Conservation (phyloP, 2,113 vertebrate genomes). For the Pterocles orientalis region DNA sequence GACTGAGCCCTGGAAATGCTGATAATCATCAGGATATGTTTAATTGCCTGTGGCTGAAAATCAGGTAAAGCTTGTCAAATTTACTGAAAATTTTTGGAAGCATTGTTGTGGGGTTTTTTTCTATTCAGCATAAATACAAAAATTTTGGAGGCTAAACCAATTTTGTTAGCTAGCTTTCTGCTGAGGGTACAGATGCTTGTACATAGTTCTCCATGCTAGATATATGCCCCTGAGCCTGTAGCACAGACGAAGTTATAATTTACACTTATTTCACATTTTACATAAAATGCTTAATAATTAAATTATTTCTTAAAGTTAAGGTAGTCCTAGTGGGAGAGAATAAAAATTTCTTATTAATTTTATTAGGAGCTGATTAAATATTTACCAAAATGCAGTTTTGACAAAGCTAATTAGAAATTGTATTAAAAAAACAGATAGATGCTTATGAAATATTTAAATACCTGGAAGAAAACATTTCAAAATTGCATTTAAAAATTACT, state of each 20-base stretch:
- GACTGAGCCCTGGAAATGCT: not conserved
- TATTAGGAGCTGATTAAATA: slow-evolving; percentile 14
- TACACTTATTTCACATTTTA: not conserved
- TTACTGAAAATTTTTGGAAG: not conserved
- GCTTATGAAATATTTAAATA: slow-evolving; percentile 19
- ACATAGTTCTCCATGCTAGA: not conserved
- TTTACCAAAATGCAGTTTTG: slow-evolving; percentile 14
- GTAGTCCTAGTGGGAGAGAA: not conserved
- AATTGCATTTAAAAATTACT: not conserved
- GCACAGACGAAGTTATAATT: not conserved
- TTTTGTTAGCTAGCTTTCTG: not conserved
- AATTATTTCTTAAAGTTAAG: not conserved
- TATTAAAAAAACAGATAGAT: not conserved
- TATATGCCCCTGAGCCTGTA: not conserved
- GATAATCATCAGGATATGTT: not conserved
- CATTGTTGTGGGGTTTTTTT: not conserved
- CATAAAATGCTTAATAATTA: not conserved
- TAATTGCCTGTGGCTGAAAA: not conserved
- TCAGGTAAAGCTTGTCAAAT: not conserved
- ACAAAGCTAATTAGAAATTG: not conserved
- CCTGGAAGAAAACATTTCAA: not conserved
- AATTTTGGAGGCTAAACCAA: not conserved
- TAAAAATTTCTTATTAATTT: slow-evolving; percentile 18
- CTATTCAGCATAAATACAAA: not conserved
- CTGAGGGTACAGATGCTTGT: not conserved